These are phyloP conservation scores for Ammodramus savannarum DNA, from an alignment of 2,113 vertebrate genomes.

Conservation along the genomic window DNA sequence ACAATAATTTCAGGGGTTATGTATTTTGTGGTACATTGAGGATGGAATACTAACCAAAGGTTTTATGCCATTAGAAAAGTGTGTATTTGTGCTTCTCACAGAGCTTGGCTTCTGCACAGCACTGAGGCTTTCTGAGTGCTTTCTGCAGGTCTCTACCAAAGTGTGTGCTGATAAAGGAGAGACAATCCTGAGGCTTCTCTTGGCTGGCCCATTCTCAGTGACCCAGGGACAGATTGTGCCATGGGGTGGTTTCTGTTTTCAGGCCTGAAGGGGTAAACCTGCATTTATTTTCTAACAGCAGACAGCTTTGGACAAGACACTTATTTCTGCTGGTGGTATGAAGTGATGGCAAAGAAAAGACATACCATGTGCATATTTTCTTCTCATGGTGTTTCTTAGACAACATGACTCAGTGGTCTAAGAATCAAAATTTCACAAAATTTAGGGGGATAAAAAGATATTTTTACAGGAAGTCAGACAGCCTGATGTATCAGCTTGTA, in stretches of 20 bases:
- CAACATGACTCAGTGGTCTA: not conserved
- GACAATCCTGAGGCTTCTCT: not conserved
- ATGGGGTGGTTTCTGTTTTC: not conserved
- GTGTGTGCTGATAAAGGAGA: not conserved
- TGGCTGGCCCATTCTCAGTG: not conserved
- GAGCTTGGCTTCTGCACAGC: not conserved
- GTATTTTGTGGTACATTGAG: constrained; percentile 43
- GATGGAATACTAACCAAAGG: constrained; percentile 1
- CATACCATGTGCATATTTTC: not conserved
- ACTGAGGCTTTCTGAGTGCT: not conserved
- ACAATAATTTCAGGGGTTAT: constrained; percentile 24
- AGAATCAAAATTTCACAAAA: not conserved
- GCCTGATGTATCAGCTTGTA: not conserved
- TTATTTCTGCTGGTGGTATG: not conserved
- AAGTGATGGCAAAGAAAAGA: constrained; percentile 35
- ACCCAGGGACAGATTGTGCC: not conserved
- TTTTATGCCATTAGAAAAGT: constrained; percentile 14
- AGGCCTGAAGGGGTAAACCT: not conserved
- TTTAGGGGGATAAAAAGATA: not conserved
- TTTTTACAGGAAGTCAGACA: not conserved
- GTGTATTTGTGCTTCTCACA: not conserved
- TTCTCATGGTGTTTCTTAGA: not conserved
- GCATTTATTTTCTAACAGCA: constrained; percentile 5
- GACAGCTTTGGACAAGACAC: constrained; percentile 14
- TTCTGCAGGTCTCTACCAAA: not conserved